Evolutionary conservation across 2,888 invertebrate species (phyloP).

Genomic region (Limenitis camilla): DNA sequence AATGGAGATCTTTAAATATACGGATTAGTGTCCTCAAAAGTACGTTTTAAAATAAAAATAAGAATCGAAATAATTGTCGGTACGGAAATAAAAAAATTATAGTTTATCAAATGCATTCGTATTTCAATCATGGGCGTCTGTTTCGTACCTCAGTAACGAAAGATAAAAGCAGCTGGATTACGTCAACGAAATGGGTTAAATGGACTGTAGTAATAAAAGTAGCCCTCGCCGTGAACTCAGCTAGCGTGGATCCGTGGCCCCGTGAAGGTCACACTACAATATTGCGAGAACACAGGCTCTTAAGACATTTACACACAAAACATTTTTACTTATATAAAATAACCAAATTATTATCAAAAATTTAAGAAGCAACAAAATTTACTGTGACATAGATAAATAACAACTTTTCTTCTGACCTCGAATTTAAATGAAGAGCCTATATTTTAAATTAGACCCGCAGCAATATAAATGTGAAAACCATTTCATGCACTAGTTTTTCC

Average conservation of each 20-base stretch:
- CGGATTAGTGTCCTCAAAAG: too few relatives aligned
- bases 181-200: conserved; percentile 65
- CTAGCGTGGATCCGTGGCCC: conserved; percentile 37
- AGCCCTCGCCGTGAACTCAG: conserved; percentile 65
- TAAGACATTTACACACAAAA: conserved; percentile 12
- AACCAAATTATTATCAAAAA: too few relatives aligned
- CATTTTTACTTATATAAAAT: background rate
- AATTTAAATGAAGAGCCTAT: too few relatives aligned
- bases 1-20: too few relatives aligned
- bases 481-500: too few relatives aligned
- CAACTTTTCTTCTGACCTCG: too few relatives aligned
- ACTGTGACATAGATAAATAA: too few relatives aligned
- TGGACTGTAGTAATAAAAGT: conserved; percentile 59
- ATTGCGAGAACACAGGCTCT: conserved; percentile 14
- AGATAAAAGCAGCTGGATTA: conserved; percentile 37
- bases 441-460: too few relatives aligned
- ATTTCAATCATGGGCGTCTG: conserved; percentile 12
- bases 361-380: too few relatives aligned
- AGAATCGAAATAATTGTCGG: too few relatives aligned
- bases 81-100: background rate
- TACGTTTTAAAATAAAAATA: too few relatives aligned
- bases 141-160: conserved; percentile 13
- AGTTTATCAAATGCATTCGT: conserved; percentile 7
- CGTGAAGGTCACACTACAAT: conserved; percentile 42
- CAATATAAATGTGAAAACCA: too few relatives aligned